These are phyloP conservation scores for Clarias macrocephalus DNA, from an alignment of 2,113 vertebrate species.

Conservation along the genomic window DNA sequence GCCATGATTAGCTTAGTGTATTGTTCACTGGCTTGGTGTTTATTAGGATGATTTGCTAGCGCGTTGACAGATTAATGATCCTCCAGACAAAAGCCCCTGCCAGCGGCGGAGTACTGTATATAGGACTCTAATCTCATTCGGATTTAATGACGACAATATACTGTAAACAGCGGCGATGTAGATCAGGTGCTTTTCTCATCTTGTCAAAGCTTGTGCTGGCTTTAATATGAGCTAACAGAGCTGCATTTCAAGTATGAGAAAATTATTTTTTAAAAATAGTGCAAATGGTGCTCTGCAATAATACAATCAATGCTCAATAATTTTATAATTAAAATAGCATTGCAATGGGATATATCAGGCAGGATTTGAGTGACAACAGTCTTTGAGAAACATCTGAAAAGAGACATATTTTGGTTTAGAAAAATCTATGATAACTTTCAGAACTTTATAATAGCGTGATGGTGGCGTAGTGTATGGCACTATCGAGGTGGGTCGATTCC, in stretches of 20 bases:
- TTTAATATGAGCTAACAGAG: not conserved
- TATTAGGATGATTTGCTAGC: slow-evolving; percentile 49
- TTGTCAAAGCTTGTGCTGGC: not conserved
- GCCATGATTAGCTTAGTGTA: slow-evolving; percentile 51
- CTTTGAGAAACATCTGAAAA: not conserved
- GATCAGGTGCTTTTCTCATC: not conserved
- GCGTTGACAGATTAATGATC: slow-evolving; percentile 45
- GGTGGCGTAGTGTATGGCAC: too few species aligned
- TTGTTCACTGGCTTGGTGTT: slow-evolving; percentile 44
- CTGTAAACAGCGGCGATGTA: not conserved
- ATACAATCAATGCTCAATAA: not conserved
- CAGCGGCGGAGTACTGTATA: slow-evolving; percentile 22
- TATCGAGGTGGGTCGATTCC: too few species aligned
- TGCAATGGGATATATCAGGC: too few species aligned
- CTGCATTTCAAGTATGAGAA: not conserved
- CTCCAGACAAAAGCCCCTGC: slow-evolving; percentile 42
- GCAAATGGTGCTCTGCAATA: not conserved
- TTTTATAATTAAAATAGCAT: too few species aligned
- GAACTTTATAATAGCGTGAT: not conserved
- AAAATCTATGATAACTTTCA: not conserved
- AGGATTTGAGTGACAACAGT: not conserved
- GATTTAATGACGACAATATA: slow-evolving; percentile 25
- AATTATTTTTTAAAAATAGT: not conserved
- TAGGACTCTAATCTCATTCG: slow-evolving; percentile 35
- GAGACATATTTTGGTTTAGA: not conserved